Evolutionary conservation across 2,888 invertebrate species (phyloP), one percentile per base, ranked within the genome.

Genomic region (Drosophila putrida): DNA sequence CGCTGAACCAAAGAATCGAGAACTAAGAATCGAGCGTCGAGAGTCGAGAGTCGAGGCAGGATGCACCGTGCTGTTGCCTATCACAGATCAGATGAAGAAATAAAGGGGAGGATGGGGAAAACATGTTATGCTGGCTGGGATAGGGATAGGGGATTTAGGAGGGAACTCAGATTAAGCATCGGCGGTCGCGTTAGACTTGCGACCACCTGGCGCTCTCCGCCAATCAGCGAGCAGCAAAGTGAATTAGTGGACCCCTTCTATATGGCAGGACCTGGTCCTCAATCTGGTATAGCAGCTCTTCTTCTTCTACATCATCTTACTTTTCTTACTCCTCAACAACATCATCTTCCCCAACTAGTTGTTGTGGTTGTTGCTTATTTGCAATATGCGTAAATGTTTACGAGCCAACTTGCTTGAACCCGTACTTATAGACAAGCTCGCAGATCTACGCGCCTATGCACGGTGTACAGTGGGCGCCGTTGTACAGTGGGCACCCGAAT

Each of bases 151-250:
- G 10, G 20, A 20, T 20, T 20, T 20, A 20, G 2, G 20, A 20
- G 20, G 31, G 28, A 28, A n/a, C 47, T 59, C 68, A 82, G 82
- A 82, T 88, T 88, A 86, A 86, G 78, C 77, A 70, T 47, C 64
- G 62, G 74, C 50, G 77, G 67, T 54, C 54, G 80, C 80, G 60
- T 79, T 82, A 74, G 82, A 78, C 78, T 89, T 82, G 90, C 88
- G 92, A 88, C 91, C 91, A 91, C 91, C 91, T 91, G 91, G 90
- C 86, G 90, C 78, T 88, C 73, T 85, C 71, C 71, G 74, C 91
- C 91, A 91, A 91, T 91, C 90, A 87, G 85, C 80, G 78, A 54
- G 38, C 70, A 84, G 86, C 87, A 89, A 80, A 89, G 78, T 82
- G 86, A 91, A 90, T 90, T 90, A 91, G 76, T 77, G 78, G 67